Percentiles rank a stretch among this genome's conserved stretches.
Conservation (phyloP, 35 echinoderm and acorn worm species). For the Heliocidaris erythrogramma region DNA sequence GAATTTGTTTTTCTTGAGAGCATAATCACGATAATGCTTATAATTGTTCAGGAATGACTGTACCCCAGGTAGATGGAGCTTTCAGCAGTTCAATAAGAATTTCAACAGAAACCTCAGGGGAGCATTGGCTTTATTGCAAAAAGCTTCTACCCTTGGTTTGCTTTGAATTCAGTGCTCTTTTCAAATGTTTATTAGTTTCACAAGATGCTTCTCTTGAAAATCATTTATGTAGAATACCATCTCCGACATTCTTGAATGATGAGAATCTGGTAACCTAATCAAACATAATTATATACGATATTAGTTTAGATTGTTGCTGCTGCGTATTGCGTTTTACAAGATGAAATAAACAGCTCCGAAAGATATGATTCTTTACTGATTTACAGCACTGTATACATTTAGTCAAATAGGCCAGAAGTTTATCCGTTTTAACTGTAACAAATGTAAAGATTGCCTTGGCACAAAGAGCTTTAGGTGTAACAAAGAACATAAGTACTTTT, state of each 20-base stretch:
- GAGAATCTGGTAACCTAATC: background rate
- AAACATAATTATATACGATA: background rate
- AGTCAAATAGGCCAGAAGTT: no score
- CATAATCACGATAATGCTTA: no score
- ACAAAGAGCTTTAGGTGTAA: no score
- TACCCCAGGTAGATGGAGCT: background rate
- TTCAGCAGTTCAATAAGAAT: background rate
- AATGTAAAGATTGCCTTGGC: no score
- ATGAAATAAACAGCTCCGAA: no score
- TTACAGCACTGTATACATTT: no score
- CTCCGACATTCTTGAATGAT: background rate
- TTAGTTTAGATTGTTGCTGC: background rate
- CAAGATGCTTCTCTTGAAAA: background rate
- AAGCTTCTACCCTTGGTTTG: background rate
- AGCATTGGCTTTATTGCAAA: background rate
- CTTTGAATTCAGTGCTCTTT: no score
- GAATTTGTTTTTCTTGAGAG: background rate
- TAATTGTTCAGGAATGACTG: no score
- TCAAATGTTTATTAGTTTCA: background rate
- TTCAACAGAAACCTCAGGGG: background rate
- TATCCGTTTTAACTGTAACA: no score
- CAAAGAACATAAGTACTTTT: no score
- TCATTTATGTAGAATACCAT: background rate
- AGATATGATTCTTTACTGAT: no score
- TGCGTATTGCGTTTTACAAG: no score